Percentiles rank a stretch among this genome's conserved stretches.
Conservation (phyloP, 2,113 vertebrate species). For the Propithecus coquereli region DNA sequence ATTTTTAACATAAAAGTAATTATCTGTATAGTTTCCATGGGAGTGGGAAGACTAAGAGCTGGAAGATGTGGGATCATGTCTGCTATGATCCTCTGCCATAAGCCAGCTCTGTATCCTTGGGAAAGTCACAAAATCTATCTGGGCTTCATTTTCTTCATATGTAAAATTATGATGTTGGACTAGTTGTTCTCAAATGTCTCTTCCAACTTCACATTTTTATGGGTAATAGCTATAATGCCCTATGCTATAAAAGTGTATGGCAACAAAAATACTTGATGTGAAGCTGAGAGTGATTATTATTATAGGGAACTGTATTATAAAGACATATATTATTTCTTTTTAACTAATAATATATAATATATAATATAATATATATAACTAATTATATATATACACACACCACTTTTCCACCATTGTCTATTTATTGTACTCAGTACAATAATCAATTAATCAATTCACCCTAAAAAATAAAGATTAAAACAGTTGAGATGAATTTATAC, state of each 20-base stretch:
- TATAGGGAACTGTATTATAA: not conserved
- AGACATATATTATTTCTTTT: not conserved
- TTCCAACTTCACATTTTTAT: not conserved
- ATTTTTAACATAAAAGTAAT: slow-evolving; percentile 9
- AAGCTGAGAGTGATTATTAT: not conserved
- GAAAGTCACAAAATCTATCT: not conserved
- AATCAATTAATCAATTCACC: slow-evolving; percentile 11
- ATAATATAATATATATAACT: no score
- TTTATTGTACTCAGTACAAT: not conserved
- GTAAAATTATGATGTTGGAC: not conserved
- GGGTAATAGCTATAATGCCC: not conserved
- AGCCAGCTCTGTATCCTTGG: not conserved
- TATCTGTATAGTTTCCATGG: not conserved
- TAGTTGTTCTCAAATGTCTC: slow-evolving; percentile 36
- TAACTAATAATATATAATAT: not conserved
- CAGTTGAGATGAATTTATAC: not conserved
- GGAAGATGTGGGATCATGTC: not conserved
- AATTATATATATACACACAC: not conserved
- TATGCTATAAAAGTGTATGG: not conserved
- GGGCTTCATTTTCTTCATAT: not conserved
- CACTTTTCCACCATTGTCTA: not conserved
- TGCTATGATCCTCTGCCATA: not conserved
- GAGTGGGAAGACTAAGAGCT: not conserved
- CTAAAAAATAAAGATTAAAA: slow-evolving; percentile 9
- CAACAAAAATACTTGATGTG: not conserved